Evolutionary conservation across 2,113 vertebrate genomes (phyloP).

Genomic region (Eulemur rufifrons): DNA sequence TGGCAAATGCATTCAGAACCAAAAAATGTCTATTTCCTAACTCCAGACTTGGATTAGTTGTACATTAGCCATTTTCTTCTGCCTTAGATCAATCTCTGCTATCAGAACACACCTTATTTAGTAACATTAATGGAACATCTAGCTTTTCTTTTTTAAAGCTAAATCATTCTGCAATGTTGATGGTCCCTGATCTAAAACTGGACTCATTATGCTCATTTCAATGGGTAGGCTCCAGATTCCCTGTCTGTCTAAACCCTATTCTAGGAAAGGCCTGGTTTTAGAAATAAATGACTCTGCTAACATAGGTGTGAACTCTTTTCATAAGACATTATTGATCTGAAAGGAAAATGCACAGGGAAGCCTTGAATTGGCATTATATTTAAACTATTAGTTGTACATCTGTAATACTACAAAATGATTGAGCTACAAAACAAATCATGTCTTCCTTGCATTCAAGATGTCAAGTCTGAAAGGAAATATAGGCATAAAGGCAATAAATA

Average conservation of each 20-base stretch:
- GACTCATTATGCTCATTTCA: not conserved
- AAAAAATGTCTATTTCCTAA: conserved; percentile 12
- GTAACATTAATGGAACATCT: not conserved
- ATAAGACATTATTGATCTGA: not conserved
- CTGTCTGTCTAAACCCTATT: not conserved
- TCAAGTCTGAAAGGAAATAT: not conserved
- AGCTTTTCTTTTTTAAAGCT: conserved; percentile 12
- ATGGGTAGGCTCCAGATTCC: not conserved
- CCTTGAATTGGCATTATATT: not conserved
- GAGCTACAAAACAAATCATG: not conserved
- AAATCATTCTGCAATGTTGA: not conserved
- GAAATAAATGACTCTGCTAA: not conserved
- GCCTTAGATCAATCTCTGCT: not conserved
- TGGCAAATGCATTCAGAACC: conserved; percentile 12
- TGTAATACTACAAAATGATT: not conserved
- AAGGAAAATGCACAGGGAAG: not conserved
- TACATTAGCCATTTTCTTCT: not conserved
- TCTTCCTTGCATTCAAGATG: not conserved
- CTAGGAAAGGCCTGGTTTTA: conserved; percentile 10
- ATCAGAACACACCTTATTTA: conserved; percentile 14
- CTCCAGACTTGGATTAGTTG: not conserved
- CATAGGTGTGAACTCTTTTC: not conserved
- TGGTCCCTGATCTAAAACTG: conserved; percentile 7
- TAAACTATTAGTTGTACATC: not conserved
- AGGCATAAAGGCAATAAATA: not conserved